Conservation (phyloP, 2,113 vertebrate genomes). For the Phylloscopus trochilus region DNA sequence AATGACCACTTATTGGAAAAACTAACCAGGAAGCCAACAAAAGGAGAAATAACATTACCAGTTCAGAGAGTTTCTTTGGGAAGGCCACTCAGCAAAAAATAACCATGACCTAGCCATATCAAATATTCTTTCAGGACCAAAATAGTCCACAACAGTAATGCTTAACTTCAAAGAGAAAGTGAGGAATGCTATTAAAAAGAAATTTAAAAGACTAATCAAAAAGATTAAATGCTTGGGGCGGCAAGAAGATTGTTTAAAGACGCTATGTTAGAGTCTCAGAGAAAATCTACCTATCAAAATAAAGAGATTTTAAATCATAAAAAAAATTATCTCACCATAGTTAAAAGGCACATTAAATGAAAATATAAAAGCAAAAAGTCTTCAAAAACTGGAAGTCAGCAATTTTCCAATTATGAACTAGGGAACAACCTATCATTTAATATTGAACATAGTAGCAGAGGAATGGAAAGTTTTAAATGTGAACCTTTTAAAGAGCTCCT, state of each 20-base stretch:
- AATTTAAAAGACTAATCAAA: background rate
- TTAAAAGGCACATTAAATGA: background rate
- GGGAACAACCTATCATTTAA: conserved; percentile 24
- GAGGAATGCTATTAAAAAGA: conserved; percentile 15
- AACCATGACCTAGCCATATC: background rate
- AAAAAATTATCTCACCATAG: background rate
- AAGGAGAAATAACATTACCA: background rate
- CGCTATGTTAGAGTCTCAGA: background rate
- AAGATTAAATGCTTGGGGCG: background rate
- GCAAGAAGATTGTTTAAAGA: background rate
- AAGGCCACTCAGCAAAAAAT: background rate
- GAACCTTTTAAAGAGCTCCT: conserved; percentile 16
- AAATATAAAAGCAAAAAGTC: conserved; percentile 2
- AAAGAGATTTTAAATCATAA: background rate
- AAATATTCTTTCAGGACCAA: background rate
- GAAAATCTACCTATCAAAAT: background rate
- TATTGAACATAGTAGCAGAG: background rate
- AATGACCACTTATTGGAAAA: background rate
- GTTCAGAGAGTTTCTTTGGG: background rate
- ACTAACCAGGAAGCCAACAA: conserved; percentile 5
- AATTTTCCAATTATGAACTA: conserved; percentile 19
- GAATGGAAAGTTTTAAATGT: conserved; percentile 11
- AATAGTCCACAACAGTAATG: background rate
- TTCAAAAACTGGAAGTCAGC: conserved; percentile 9
- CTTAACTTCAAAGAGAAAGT: background rate